Conservation (phyloP, 2,888 invertebrate genomes). For the Drosophila stalkeri region DNA sequence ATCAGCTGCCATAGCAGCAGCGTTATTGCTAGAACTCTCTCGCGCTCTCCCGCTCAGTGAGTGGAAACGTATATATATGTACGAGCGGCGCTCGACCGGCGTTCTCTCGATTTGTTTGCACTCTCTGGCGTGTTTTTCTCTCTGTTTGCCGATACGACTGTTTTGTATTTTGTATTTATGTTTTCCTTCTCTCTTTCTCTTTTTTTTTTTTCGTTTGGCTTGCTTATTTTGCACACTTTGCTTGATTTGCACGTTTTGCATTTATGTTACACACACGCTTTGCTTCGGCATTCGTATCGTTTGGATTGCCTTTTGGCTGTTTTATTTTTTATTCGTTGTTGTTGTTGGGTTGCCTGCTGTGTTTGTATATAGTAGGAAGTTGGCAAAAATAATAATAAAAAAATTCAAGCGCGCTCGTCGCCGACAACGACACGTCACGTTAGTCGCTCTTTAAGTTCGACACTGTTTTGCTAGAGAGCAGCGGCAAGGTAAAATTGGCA, state of each 20-base stretch:
- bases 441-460: conserved; percentile 78
- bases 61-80: conserved; percentile 1
- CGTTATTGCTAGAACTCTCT: conserved; percentile 35
- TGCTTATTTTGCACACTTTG: conserved; percentile 48
- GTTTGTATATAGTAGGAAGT: conserved; percentile 69
- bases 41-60: conserved; percentile 21
- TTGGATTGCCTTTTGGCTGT: conserved; percentile 36
- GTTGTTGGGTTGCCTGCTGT: conserved; percentile 27
- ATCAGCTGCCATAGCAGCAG: conserved; percentile 74
- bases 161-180: conserved; percentile 53
- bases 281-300: conserved; percentile 46
- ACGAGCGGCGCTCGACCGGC: conserved; percentile 35
- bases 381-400: conserved; percentile 51
- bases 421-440: conserved; percentile 78
- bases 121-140: conserved; percentile 31
- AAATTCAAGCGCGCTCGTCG: conserved; percentile 60
- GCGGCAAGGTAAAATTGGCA: conserved; percentile 72
- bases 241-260: conserved; percentile 57
- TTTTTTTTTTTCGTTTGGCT: conserved; percentile 22
- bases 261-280: conserved; percentile 58
- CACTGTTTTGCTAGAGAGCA: conserved; percentile 71
- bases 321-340: background rate
- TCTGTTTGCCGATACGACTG: conserved; percentile 48
- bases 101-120: conserved; percentile 24
- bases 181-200: conserved; percentile 28